Percentiles rank a stretch among this genome's conserved stretches.
Evolutionary conservation across 2,797 vertebrate species (phyloP).

Genomic region (Melanotaenia nigrans): DNA sequence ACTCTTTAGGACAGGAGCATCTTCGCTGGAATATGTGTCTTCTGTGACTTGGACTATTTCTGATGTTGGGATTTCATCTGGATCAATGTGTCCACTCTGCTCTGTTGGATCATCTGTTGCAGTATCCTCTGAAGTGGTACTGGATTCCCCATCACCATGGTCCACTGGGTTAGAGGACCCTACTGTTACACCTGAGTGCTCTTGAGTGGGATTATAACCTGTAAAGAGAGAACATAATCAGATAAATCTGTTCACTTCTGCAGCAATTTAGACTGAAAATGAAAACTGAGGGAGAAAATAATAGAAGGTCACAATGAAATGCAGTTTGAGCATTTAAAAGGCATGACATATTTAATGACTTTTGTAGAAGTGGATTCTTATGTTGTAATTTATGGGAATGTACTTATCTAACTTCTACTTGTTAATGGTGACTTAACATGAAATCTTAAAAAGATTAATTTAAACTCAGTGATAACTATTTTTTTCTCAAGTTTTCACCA

Average conservation of each 20-base stretch:
- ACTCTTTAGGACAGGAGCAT: background rate
- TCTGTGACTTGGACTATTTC: slow-evolving; percentile 29
- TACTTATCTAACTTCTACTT: background rate
- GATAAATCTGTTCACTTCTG: background rate
- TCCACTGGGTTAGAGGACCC: slow-evolving; percentile 14
- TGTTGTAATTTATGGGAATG: background rate
- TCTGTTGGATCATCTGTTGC: slow-evolving; percentile 26
- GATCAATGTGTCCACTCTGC: slow-evolving; percentile 35
- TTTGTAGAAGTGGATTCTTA: background rate
- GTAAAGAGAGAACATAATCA: slow-evolving; percentile 10
- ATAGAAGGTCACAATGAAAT: background rate
- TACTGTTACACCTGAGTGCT: slow-evolving; percentile 13
- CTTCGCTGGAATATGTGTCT: slow-evolving; percentile 31
- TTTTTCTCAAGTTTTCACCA: background rate
- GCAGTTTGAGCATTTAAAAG: background rate
- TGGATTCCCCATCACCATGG: slow-evolving; percentile 28
- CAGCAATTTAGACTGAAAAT: background rate
- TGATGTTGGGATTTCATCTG: slow-evolving; percentile 23
- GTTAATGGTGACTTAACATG: background rate
- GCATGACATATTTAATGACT: background rate
- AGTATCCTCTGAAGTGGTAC: slow-evolving; percentile 29
- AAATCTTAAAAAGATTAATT: background rate
- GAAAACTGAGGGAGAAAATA: background rate
- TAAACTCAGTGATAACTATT: background rate
- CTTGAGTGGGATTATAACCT: slow-evolving; percentile 51